Conservation (phyloP, 1,140 invertebrate species). For the Lasioglossum baleicum region DNA sequence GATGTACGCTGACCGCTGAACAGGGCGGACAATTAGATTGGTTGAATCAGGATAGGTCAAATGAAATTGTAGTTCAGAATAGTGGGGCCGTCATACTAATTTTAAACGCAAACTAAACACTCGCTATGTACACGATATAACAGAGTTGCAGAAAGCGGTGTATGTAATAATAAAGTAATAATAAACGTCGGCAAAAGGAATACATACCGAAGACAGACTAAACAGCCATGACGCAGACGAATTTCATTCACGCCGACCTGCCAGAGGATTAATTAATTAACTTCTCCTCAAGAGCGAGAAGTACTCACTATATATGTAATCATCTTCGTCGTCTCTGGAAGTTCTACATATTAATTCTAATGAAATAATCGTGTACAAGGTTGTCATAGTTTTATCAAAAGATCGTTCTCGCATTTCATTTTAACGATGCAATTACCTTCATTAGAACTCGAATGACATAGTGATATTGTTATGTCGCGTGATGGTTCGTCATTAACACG, state of each 20-base stretch:
- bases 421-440: no score
- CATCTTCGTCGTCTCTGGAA: no score
- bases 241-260: background rate
- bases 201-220: background rate
- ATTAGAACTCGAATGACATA: background rate
- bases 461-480: no score
- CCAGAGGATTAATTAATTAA: background rate
- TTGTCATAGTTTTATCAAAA: no score
- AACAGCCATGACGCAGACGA: background rate
- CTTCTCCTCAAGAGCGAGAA: background rate
- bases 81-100: background rate
- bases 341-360: no score
- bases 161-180: slow-evolving; percentile 5
- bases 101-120: background rate
- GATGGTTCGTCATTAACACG: no score
- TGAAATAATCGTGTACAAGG: no score
- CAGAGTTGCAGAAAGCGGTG: slow-evolving; percentile 1
- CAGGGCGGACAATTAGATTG: no score
- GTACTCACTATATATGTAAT: no score
- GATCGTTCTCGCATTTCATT: background rate
- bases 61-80: no score
- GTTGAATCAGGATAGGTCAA: no score
- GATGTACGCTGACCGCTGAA: no score
- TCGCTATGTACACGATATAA: background rate
- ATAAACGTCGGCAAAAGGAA: background rate